These are phyloP conservation scores for Exaiptasia diaphana DNA, from an alignment of 64 coral and sea anemone species.

Conservation along the genomic window DNA sequence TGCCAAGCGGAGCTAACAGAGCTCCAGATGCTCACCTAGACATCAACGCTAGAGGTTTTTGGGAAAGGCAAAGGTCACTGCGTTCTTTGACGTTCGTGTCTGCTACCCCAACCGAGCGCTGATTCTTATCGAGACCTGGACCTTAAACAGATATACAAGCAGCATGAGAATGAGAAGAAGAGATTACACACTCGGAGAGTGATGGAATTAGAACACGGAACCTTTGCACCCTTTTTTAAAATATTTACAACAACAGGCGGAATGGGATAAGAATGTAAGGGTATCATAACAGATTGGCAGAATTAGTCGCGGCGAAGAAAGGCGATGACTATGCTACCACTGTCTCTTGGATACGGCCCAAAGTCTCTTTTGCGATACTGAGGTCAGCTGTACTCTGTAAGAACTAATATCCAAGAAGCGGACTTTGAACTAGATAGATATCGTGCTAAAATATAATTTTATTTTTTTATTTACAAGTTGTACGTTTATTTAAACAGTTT, in stretches of 20 bases:
- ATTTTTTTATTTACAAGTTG: too few species aligned
- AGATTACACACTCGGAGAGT: slow-evolving; percentile 12
- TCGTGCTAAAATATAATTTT: too few species aligned
- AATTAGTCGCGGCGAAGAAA: slow-evolving; percentile 3
- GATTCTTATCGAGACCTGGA: neutral
- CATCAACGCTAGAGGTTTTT: slow-evolving; percentile 30
- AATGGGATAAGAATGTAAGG: neutral
- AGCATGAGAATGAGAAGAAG: slow-evolving; percentile 32
- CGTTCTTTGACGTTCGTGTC: slow-evolving; percentile 9
- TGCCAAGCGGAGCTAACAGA: slow-evolving; percentile 20
- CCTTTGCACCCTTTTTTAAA: neutral
- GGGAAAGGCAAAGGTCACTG: neutral
- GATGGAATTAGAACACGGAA: neutral
- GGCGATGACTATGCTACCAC: neutral
- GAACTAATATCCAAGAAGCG: too few species aligned
- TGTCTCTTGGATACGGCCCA: neutral
- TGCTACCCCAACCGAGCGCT: slow-evolving; percentile 21
- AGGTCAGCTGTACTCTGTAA: slow-evolving; percentile 15
- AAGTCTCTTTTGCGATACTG: neutral
- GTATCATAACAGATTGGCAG: too few species aligned
- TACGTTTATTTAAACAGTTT: too few species aligned
- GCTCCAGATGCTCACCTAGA: slow-evolving; percentile 19
- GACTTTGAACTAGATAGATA: too few species aligned
- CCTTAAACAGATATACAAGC: slow-evolving; percentile 16
- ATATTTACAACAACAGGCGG: slow-evolving; percentile 7